Evolutionary conservation across 2,888 invertebrate species (phyloP), one percentile per base, ranked within the genome.

Genomic region (Chrysolina oricalcia): DNA sequence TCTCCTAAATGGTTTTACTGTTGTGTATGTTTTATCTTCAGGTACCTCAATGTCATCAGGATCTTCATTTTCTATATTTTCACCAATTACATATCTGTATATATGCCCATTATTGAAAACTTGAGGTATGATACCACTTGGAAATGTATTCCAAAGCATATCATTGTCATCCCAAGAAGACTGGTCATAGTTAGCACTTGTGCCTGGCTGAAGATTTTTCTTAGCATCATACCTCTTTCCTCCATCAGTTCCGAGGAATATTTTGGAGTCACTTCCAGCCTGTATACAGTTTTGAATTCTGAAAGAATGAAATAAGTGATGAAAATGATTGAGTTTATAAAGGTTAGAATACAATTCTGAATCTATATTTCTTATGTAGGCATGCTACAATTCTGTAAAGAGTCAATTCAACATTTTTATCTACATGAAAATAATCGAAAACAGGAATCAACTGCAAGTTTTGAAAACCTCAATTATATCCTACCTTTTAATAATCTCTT

Each of bases 211-310:
- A 59, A 64, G 17, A 64, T 64, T 64, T 15, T 41, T 13, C 40
- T 64, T 64, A 15, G 64, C 64, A 64, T 64, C 64, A 41, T 64
- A 64, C 64, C 64, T 41, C n/a, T 40, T 64, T 64, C 64, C 64
- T 19, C 43, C 43, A 64, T 64, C 64, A 17, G 41, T 35, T 9
- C 64, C 64, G 2, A 64, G 41, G 17, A 64, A 64, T 41, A 64
- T 64, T 64, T 40, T 64, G 17, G 41, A 17, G 9, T 41, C 40
- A 64, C 19, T 64, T 19, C 64, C 64, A 15, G 64, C 41, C 17
- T 41, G 19, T 41, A 64, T 43, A 35, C 64, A 64, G 43, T 64
- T 41, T 1, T 64, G 41, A 41, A 64, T 41, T 19, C 64, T 64
- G 43, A 19, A 64, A 64, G 59, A 59, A 59, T 19, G 15, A 19